Base-by-base conservation (phyloP, 2,797 vertebrate genomes). In the Microctenopoma lineatum region DNA sequence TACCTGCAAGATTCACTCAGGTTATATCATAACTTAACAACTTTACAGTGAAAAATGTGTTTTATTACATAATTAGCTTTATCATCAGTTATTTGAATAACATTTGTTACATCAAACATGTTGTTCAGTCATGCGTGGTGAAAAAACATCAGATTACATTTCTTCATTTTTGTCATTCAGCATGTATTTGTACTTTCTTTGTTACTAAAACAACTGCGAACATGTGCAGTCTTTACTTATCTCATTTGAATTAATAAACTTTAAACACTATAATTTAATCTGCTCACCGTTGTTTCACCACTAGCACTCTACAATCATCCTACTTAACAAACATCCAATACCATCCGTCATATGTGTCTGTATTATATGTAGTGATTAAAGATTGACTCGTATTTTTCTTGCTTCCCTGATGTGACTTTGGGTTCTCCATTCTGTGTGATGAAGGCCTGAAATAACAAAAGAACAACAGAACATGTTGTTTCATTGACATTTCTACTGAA, bases 381-480 rank as follows among this genome's bases (percentile, higher is more conserved):
- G 70, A 94, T 79, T 0, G 86, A 75, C 73, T 93, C 91, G 59
- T 88, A 90, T 86, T 89, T 91, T 71, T 93, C 90, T 71, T 93
- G 91, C 70, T 92, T 90, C 39, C 91, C 92, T 18, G 93, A 93
- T 26, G 83, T 90, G 6, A 83, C 74, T 73, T 77, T 82, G 0
- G 90, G 89, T 51, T 94, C 90, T 29, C 88, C 84, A 1, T 90
- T 87, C 74, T 87, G 58, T 68, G 74, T 79, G 77, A 92, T 74
- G 64, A 87, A 94, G 25, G 73, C 87, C 93, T 94, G 78, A 47
- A 59, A 86, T 79, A 41, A 78, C 12, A 79, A 57, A 77, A 36
- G 0, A 21, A 21, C 21, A 21, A n/a, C 5, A 60, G 4, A 34
- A 27, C 5, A 5, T 41, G 27, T 29, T 29, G 27, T 38, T 45